A percentile compares a stretch with the other conserved stretches of the same genome.
Conservation (phyloP, 2,888 invertebrate species). For the Hemithea aestivaria region DNA sequence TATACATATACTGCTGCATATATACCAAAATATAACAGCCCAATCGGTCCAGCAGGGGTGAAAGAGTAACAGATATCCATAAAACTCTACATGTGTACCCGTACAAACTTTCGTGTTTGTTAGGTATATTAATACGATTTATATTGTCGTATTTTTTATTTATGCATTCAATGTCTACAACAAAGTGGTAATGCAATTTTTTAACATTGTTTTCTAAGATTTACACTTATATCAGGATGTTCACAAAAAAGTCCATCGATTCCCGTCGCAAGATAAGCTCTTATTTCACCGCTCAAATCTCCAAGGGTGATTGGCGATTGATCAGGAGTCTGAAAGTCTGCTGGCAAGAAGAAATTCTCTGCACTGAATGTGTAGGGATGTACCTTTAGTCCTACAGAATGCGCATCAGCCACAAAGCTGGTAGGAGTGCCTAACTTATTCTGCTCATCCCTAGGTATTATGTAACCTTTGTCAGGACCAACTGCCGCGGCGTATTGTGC, state of each 20-base stretch:
- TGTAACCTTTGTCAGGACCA: constrained; percentile 60
- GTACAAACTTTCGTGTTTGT: too few relatives aligned
- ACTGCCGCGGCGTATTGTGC: constrained; percentile 61
- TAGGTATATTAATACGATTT: too few relatives aligned
- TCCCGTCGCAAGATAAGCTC: constrained; percentile 52
- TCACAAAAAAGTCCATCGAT: constrained; percentile 66
- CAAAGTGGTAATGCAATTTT: too few relatives aligned
- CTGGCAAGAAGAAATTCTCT: constrained; percentile 18
- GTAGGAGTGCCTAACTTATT: constrained; percentile 48
- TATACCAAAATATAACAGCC: too few relatives aligned
- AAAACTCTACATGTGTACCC: too few relatives aligned
- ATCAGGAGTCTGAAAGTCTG: constrained; percentile 12
- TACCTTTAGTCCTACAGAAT: constrained; percentile 55
- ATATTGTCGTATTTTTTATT: too few relatives aligned
- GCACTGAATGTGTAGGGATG: constrained; percentile 61
- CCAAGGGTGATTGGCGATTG: constrained; percentile 39
- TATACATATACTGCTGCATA: too few relatives aligned
- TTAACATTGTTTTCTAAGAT: constrained; percentile 31
- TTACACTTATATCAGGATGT: constrained; percentile 56
- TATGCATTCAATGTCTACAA: too few relatives aligned
- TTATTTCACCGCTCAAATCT: constrained; percentile 52
- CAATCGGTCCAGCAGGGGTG: too few relatives aligned
- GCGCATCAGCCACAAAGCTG: constrained; percentile 56
- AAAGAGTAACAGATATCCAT: too few relatives aligned
- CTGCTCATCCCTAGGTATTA: constrained; percentile 53